These are phyloP conservation scores for Brachionus plicatilis DNA, from an alignment of 1,140 invertebrate species.

Conservation along the genomic window DNA sequence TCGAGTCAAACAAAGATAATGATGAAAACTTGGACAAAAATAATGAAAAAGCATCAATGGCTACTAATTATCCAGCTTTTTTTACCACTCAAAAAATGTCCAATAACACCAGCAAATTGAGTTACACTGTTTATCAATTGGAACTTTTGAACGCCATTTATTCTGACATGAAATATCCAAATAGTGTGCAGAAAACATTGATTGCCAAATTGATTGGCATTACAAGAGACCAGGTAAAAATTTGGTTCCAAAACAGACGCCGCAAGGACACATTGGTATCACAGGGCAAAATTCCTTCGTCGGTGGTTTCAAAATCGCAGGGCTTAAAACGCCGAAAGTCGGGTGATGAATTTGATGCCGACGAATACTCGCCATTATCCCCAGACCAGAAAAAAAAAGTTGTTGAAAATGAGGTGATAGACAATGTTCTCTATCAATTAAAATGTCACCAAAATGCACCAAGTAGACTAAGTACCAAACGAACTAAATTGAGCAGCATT, in stretches of 20 bases:
- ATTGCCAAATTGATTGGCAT: constrained; percentile 53
- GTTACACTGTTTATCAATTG: constrained; percentile 50
- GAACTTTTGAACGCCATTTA: constrained; percentile 52
- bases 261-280: constrained; percentile 36
- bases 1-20: constrained; percentile 16
- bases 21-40: neutral
- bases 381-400: constrained; percentile 28
- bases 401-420: constrained; percentile 26
- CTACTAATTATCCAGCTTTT: constrained; percentile 24
- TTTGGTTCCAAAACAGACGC: constrained; percentile 42
- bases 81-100: constrained; percentile 40
- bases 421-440: constrained; percentile 33
- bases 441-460: constrained; percentile 37
- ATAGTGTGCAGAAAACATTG: constrained; percentile 53
- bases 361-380: neutral
- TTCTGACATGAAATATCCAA: constrained; percentile 50
- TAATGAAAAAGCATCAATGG: neutral
- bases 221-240: constrained; percentile 54
- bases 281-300: constrained; percentile 34
- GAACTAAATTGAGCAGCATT: constrained; percentile 3
- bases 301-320: constrained; percentile 2
- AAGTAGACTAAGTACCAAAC: constrained; percentile 37
- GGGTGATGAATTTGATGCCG: neutral
- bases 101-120: constrained; percentile 28
- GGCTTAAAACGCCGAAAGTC: constrained; percentile 3